Evolutionary conservation across 2,888 invertebrate species (phyloP).

Genomic region (Theodoxus fluviatilis): DNA sequence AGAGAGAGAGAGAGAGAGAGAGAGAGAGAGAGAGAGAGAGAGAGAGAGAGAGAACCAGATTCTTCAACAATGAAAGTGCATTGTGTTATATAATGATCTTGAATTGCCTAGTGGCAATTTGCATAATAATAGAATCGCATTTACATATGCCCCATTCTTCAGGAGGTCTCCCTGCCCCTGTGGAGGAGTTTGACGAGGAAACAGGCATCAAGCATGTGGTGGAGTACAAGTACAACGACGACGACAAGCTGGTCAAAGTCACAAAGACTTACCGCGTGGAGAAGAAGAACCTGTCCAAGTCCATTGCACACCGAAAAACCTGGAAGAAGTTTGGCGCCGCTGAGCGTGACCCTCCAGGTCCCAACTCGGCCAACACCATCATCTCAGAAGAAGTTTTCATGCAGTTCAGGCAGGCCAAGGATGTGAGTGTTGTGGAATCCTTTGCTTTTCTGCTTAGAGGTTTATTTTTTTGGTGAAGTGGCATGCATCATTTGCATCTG

Average conservation of each 20-base stretch:
- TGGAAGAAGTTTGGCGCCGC: slow-evolving; percentile 97
- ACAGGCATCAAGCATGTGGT: slow-evolving; percentile 86
- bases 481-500: too few species aligned
- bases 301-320: slow-evolving; percentile 89
- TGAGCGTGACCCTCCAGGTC: slow-evolving; percentile 90
- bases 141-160: slow-evolving; percentile 28
- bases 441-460: too few species aligned
- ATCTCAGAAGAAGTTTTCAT: slow-evolving; percentile 92
- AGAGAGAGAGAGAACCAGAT: slow-evolving; percentile 22
- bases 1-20: slow-evolving; percentile 22
- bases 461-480: too few species aligned
- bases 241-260: slow-evolving; percentile 82
- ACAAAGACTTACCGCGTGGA: slow-evolving; percentile 86
- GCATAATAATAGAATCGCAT: not conserved
- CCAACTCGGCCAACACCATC: slow-evolving; percentile 96
- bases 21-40: slow-evolving; percentile 23
- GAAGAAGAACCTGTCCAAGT: slow-evolving; percentile 78
- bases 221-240: slow-evolving; percentile 89
- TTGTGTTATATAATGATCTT: not conserved
- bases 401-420: slow-evolving; percentile 70
- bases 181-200: slow-evolving; percentile 74
- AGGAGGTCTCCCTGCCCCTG: slow-evolving; percentile 62
- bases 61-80: not conserved
- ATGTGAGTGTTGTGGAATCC: slow-evolving; percentile 53
- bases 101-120: too few species aligned